Evolutionary conservation across 2,888 invertebrate species (phyloP).

Genomic region (Epinotia nisella): DNA sequence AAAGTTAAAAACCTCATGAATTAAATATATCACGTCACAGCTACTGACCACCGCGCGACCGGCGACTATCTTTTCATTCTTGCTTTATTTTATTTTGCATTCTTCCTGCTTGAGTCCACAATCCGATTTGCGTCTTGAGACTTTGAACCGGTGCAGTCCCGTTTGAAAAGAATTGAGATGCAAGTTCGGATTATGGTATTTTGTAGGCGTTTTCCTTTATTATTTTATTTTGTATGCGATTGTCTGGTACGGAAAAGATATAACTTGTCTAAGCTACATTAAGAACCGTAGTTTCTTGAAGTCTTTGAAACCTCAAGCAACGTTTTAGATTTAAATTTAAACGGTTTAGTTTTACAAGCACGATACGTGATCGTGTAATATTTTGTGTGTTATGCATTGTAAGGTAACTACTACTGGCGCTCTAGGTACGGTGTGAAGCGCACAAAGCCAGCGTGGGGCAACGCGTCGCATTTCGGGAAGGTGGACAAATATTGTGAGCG

Average conservation of each 20-base stretch:
- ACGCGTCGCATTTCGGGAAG: too few relatives aligned
- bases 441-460: too few relatives aligned
- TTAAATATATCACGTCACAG: slow-evolving; percentile 42
- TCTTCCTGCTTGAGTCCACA: slow-evolving; percentile 59
- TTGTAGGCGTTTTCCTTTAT: slow-evolving; percentile 11
- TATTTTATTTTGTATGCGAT: background rate
- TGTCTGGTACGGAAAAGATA: background rate
- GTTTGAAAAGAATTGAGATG: slow-evolving; percentile 34
- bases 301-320: too few relatives aligned
- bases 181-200: slow-evolving; percentile 16
- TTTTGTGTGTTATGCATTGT: too few relatives aligned
- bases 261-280: background rate
- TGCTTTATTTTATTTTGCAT: slow-evolving; percentile 57
- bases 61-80: slow-evolving; percentile 48
- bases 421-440: too few relatives aligned
- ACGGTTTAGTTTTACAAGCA: too few relatives aligned
- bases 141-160: slow-evolving; percentile 49
- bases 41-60: slow-evolving; percentile 41
- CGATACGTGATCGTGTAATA: too few relatives aligned
- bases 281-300: too few relatives aligned
- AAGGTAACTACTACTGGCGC: too few relatives aligned
- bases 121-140: slow-evolving; percentile 64
- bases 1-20: slow-evolving; percentile 43
- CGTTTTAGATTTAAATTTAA: too few relatives aligned
- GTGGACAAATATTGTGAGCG: too few relatives aligned